Evolutionary conservation across 2,797 vertebrate genomes (phyloP).

Genomic region (Mormyrus hasselquistii): DNA sequence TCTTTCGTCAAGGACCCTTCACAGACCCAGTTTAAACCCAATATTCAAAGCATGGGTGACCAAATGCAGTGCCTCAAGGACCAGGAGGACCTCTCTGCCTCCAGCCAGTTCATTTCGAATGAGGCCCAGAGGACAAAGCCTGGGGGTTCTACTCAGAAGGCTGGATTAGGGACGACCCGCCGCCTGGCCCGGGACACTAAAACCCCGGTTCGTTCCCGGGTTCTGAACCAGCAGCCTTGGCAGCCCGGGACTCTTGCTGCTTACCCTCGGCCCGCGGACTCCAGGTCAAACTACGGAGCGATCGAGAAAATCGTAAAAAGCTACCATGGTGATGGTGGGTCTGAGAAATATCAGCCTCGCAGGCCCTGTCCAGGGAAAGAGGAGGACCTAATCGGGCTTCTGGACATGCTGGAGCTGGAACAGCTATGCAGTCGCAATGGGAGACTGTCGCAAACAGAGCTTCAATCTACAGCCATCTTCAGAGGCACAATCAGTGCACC

Average conservation of each 20-base stretch:
- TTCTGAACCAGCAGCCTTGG: conserved; percentile 77
- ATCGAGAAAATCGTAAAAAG: conserved; percentile 87
- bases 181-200: conserved; percentile 37
- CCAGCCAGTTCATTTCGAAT: conserved; percentile 32
- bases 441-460: conserved; percentile 32
- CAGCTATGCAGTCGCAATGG: conserved; percentile 54
- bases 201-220: conserved; percentile 47
- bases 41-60: conserved; percentile 33
- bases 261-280: conserved; percentile 82
- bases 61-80: conserved; percentile 43
- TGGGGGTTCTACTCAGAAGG: conserved; percentile 23
- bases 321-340: conserved; percentile 70
- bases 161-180: neutral
- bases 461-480: conserved; percentile 32
- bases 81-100: conserved; percentile 38
- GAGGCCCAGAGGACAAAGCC: conserved; percentile 41
- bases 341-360: conserved; percentile 51
- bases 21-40: conserved; percentile 40
- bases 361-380: conserved; percentile 48
- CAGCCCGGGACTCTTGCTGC: conserved; percentile 82
- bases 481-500: conserved; percentile 45
- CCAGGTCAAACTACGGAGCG: conserved; percentile 89
- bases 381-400: conserved; percentile 55
- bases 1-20: conserved; percentile 31
- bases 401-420: conserved; percentile 68